Base-by-base conservation (phyloP, 2,888 invertebrate genomes). In the Malachius bipustulatus region DNA sequence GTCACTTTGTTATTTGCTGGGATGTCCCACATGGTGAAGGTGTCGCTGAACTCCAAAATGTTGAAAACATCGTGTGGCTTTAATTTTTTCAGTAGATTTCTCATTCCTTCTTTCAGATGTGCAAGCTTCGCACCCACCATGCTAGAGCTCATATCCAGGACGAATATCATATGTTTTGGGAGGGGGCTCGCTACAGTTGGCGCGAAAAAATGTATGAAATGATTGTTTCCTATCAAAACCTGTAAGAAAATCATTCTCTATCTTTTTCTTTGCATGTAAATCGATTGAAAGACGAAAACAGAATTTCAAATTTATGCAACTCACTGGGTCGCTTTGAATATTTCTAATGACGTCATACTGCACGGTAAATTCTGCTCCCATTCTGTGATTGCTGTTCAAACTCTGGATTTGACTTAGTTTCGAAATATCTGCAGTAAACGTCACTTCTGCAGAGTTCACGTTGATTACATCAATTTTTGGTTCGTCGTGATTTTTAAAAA, bases 161-260 rank as follows among this genome's bases (percentile, higher is more conserved):
- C 75, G 54, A 83, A 83, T 4, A 82, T 67, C 3, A 77, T 74
- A 49, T 77, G 71, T 54, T 82, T 81, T 38, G 64, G 66, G 30
- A 79, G 60, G 2, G 75, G 67, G 12, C 65, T 62, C 38, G 77
- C 55, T 14, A 71, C 66, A 3, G 61, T 56, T 1, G 82, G 82
- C 4, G 80, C 73, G 55, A 79, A 78, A 62, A 80, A 81, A 50
- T 82, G 82, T 1, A 81, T 77, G 59, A 82, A 82, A 57, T 80
- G 79, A 1, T 80, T 81, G 44, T 75, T 74, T 49, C 73, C 71
- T 1, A 77, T 64, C 67, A 76, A 51, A 3, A 59, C 66, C 75
- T 74, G 47, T 1, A 19, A 19, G n/a, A 19, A 19, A 6, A 19
- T 19, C 6, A 19, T 19, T 19, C n/a, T 19, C n/a, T n/a, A n/a